Base-by-base conservation (phyloP, 64 coral and sea anemone genomes). In the Astreopora myriophthalma region DNA sequence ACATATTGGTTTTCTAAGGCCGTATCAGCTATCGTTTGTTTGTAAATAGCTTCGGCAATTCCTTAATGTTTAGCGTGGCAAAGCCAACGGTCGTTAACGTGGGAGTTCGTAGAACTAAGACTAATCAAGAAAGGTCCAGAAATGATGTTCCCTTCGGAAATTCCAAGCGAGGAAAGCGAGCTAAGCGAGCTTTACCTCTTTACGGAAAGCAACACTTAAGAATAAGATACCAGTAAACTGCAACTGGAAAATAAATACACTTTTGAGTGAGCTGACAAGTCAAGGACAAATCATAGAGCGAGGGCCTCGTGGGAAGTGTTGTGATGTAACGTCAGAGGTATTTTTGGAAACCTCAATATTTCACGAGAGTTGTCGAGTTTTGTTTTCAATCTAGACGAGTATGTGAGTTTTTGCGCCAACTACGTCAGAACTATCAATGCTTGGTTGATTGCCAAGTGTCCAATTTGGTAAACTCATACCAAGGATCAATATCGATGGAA, bases 331-430 rank as follows among this genome's bases (percentile, higher is more conserved):
- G 76, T 80, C 51, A 60, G 46, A 51, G 35, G 28, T 80, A 83
- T 83, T 83, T 83, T 83, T 25, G 57, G 79, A 83, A 34, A 39
- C 2, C 0, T 6, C 58, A 33, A 82, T 82, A 82, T 82, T 36
- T 23, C 26, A 13, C 52, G 14, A 33, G 27, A 60, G 30, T 22
- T 34, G 17, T 80, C 14, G 31, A 24, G 33, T 23, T 36, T 83
- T 83, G 55, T 37, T 34, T 65, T 39, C 33, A 63, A 33, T 38
- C 13, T 25, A 63, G 9, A 24, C 34, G 3, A 10, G 2, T 19
- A 57, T 4, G 3, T 80, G 7, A 13, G 10, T 25, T 61, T 22
- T 83, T 83, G 49, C 13, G 17, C 22, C 6, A 76, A 10, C 33
- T 79, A 58, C 75, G 75, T 79, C 75, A 79, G 19, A 73, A 73